Base-by-base conservation (phyloP, 2,797 vertebrate species). In the Danio jaintianensis region DNA sequence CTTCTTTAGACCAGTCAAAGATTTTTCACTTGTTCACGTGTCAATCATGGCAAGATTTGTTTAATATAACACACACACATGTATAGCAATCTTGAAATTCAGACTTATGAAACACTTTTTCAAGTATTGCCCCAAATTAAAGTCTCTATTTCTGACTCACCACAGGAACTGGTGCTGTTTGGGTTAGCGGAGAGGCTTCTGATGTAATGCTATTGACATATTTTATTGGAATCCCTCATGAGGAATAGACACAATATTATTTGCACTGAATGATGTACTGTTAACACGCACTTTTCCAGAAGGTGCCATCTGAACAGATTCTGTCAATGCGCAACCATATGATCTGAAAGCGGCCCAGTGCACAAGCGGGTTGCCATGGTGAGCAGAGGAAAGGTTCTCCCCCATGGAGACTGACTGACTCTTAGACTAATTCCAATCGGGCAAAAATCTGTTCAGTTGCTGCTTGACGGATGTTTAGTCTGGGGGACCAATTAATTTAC, bases 301-400 rank as follows among this genome's bases (percentile, higher is more conserved):
- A 71, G 42, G 78, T n/a, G 59, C 29, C 52, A 12, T 72, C 43
- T 52, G 52, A 68, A 64, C 55, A 59, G 58, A 75, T 81, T 85
- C 81, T 82, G 45, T 84, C 80, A 82, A 86, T 85, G 52, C 59
- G 36, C 62, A 61, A 20, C 80, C 62, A 58, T 70, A 76, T 66
- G 80, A 84, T 52, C 79, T 79, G 74, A 59, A 86, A 80, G 71
- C 80, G 67, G 59, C 68, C 52, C 62, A 73, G 66, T 74, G 62
- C 55, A 75, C 59, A 73, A 78, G 64, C 64, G 75, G 40, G 86
- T 88, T 82, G 81, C 85, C 85, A 88, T 86, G 84, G 86, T 85
- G 82, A 86, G 69, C 29, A 36, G 59, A 45, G 68, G 78, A 81
- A 87, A 74, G 71, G 80, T 80, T 81, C 38, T 80, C 77, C 83